phyloP scores from a whole-genome alignment of 2,888 invertebrate genomes.

The Pycnomerus fuliginosus region DNA sequence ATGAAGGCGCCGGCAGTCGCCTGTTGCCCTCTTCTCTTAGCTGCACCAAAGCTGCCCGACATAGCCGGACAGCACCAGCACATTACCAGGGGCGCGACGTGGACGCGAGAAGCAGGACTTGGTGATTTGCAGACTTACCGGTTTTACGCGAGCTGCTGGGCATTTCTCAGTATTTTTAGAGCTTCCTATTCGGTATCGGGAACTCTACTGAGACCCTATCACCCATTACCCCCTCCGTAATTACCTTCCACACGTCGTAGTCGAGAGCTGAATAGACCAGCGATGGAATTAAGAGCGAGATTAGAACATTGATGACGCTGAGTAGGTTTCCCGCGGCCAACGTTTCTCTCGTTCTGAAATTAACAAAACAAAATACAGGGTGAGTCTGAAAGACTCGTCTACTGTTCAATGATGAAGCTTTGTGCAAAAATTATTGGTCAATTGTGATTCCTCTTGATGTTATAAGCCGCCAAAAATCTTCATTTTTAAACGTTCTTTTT shows the following conservation, averaged over 20 bases:
- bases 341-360: conserved; percentile 83
- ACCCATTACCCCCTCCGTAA: too few species aligned
- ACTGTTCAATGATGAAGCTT: too few species aligned
- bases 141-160: not conserved
- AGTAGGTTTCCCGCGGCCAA: conserved; percentile 89
- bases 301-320: conserved; percentile 93
- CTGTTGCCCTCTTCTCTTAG: not conserved
- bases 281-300: conserved; percentile 85
- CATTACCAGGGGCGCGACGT: not conserved
- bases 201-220: too few species aligned
- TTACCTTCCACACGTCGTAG: conserved; percentile 74
- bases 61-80: not conserved
- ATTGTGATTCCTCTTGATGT: too few species aligned
- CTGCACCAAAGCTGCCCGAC: not conserved
- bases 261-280: conserved; percentile 68
- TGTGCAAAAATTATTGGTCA: too few species aligned
- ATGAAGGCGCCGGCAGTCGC: not conserved
- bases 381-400: too few species aligned
- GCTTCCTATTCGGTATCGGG: too few species aligned
- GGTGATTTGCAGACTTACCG: not conserved
- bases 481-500: too few species aligned
- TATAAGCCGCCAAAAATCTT: too few species aligned
- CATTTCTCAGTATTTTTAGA: not conserved
- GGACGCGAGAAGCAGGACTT: not conserved
- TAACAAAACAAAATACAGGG: conserved; percentile 37